phyloP scores from a whole-genome alignment of 2,113 vertebrate species.

The Hyla sarda region DNA sequence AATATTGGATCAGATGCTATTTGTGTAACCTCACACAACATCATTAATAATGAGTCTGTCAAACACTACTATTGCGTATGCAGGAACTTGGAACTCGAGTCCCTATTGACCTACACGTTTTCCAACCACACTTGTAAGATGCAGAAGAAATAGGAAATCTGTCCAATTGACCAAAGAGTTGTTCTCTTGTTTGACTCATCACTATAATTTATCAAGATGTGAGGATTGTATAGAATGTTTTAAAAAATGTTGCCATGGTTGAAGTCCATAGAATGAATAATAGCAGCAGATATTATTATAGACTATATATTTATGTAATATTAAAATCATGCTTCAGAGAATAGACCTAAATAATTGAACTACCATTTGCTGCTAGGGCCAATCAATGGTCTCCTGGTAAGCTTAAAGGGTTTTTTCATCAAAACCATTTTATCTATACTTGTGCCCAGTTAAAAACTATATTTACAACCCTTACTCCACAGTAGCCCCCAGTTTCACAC shows the following conservation, averaged over 20 bases:
- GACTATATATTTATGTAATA: not conserved
- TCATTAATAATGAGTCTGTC: not conserved
- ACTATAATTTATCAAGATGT: not conserved
- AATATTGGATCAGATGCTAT: not conserved
- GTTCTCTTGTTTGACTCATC: not conserved
- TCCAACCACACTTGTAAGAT: not conserved
- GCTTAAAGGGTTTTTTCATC: no score
- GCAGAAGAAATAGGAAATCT: not conserved
- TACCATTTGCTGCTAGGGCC: no score
- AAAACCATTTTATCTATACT: no score
- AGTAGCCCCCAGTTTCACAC: no score
- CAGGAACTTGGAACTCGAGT: not conserved
- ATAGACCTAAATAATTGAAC: not conserved
- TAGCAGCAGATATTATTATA: not conserved
- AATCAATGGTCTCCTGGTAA: no score
- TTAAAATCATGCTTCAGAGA: not conserved
- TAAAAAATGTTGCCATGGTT: not conserved
- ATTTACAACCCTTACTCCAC: no score
- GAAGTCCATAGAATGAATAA: slow-evolving; percentile 1
- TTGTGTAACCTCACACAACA: not conserved
- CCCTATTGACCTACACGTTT: not conserved
- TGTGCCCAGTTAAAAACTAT: no score
- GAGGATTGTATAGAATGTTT: not conserved
- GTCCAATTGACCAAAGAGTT: not conserved
- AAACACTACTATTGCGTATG: not conserved